phyloP scores from a whole-genome alignment of 2,113 vertebrate species.

The Probosciger aterrimus region DNA sequence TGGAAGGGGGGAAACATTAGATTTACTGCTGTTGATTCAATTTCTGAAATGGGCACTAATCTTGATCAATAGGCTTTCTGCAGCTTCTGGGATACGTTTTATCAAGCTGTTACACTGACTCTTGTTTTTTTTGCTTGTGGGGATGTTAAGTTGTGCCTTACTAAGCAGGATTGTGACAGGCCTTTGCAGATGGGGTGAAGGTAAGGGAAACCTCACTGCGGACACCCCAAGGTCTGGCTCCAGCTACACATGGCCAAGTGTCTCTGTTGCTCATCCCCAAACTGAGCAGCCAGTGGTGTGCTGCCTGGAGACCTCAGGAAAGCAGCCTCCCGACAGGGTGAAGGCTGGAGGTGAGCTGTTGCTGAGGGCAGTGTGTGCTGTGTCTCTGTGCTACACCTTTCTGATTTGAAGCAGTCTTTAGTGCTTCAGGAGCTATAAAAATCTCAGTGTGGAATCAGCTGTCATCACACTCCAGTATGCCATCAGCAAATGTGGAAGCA shows the following conservation, averaged over 20 bases:
- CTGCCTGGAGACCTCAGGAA: neutral
- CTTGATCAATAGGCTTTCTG: slow-evolving; percentile 41
- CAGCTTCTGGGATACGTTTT: neutral
- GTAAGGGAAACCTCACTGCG: neutral
- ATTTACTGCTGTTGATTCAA: slow-evolving; percentile 48
- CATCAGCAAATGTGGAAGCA: neutral
- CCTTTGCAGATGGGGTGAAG: accelerated
- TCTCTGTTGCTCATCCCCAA: neutral
- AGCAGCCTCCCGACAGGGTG: accelerated
- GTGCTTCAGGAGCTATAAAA: neutral
- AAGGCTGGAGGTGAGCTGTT: neutral
- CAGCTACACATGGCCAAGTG: accelerated
- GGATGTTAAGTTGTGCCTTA: neutral
- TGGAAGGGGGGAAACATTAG: slow-evolving; percentile 12
- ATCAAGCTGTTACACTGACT: slow-evolving; percentile 4
- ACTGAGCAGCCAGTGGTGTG: neutral
- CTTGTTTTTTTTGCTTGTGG: neutral
- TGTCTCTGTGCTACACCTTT: accelerated
- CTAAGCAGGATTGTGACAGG: neutral
- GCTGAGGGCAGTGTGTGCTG: neutral
- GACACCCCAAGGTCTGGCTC: neutral
- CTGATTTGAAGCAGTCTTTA: neutral
- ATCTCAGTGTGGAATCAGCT: neutral
- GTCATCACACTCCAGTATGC: neutral
- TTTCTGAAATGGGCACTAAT: slow-evolving; percentile 42